Conservation (phyloP, 2,113 vertebrate genomes). For the Malurus melanocephalus region DNA sequence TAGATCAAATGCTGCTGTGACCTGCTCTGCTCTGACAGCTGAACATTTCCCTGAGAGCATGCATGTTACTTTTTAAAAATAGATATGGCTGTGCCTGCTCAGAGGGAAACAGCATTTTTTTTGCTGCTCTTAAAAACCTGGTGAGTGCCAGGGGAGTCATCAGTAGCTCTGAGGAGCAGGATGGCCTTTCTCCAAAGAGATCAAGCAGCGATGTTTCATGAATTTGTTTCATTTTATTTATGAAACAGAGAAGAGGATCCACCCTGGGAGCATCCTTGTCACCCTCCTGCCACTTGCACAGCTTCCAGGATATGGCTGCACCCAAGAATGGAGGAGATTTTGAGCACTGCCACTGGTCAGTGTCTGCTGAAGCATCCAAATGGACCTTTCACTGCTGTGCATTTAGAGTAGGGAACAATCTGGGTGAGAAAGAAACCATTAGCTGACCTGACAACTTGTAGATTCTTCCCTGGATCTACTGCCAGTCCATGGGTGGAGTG, state of each 20-base stretch:
- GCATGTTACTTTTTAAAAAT: background rate
- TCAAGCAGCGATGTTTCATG: background rate
- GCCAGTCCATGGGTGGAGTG: background rate
- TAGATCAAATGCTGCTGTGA: background rate
- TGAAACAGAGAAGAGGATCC: background rate
- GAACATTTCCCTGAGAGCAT: background rate
- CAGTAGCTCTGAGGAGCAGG: background rate
- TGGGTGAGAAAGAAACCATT: background rate
- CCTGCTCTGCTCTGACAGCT: background rate
- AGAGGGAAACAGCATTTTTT: background rate
- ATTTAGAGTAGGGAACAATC: background rate
- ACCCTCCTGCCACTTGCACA: no score
- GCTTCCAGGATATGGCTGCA: background rate
- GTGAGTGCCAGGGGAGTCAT: background rate
- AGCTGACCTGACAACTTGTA: background rate
- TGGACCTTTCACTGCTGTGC: background rate
- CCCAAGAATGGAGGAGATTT: rapidly evolving
- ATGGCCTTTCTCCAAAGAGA: background rate
- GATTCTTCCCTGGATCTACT: background rate
- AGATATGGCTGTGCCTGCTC: background rate
- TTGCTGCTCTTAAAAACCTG: background rate
- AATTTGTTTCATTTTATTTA: background rate
- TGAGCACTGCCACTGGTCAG: background rate
- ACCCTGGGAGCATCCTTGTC: background rate
- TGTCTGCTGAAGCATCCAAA: background rate